These are phyloP conservation scores for Nothobranchius kuhntae DNA, from an alignment of 2,113 vertebrate genomes.

Conservation along the genomic window DNA sequence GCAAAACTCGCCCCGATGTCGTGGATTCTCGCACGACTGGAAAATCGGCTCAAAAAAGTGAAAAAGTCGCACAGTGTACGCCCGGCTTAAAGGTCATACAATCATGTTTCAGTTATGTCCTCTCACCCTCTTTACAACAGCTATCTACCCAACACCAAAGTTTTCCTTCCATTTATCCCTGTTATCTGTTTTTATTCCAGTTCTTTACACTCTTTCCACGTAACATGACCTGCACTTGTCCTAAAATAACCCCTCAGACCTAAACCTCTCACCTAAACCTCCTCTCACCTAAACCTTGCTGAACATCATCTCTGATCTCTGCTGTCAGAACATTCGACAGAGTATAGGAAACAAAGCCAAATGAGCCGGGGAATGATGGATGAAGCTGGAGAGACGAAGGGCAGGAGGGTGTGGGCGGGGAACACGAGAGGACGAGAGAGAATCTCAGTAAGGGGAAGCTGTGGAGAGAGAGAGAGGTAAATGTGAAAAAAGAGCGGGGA, in stretches of 20 bases:
- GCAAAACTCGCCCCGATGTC: too few species aligned
- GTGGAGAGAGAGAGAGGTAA: constrained; percentile 3
- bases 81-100: constrained; percentile 8
- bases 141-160: background rate
- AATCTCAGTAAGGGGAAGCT: constrained; percentile 21
- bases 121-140: background rate
- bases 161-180: constrained; percentile 5
- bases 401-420: constrained; percentile 52
- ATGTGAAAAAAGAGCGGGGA: constrained; percentile 11
- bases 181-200: constrained; percentile 10
- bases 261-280: constrained; percentile 14
- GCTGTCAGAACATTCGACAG: constrained; percentile 77
- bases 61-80: too few species aligned
- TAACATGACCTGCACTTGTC: background rate
- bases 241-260: constrained; percentile 1
- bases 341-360: constrained; percentile 76
- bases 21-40: too few species aligned
- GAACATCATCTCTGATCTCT: constrained; percentile 41
- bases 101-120: background rate
- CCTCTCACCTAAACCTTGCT: constrained; percentile 22
- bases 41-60: too few species aligned
- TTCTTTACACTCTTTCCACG: background rate
- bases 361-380: constrained; percentile 81
- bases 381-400: constrained; percentile 66
- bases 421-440: background rate